These are phyloP conservation scores for Merops nubicus DNA, from an alignment of 2,113 vertebrate genomes.

Conservation along the genomic window DNA sequence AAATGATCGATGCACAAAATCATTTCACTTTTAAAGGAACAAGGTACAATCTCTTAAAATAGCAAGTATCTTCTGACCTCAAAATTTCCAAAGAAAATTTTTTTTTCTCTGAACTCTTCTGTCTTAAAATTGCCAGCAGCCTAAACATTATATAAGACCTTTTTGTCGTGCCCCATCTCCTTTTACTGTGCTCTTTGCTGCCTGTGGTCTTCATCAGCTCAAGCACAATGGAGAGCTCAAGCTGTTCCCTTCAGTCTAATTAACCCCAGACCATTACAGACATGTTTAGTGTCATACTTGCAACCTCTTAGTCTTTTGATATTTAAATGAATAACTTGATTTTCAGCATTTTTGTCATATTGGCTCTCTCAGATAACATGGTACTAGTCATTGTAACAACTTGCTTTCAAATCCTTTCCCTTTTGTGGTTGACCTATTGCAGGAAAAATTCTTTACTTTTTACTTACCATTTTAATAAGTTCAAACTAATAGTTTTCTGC, in stretches of 20 bases:
- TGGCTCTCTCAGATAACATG: neutral
- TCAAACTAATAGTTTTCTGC: constrained; percentile 10
- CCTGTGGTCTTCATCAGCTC: neutral
- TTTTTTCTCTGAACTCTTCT: neutral
- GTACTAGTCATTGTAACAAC: neutral
- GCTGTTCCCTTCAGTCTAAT: constrained; percentile 50
- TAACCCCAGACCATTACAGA: constrained; percentile 20
- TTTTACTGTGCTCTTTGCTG: neutral
- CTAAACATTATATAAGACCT: constrained; percentile 9
- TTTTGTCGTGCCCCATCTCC: neutral
- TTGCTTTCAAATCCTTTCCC: constrained; percentile 6
- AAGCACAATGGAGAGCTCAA: constrained; percentile 19
- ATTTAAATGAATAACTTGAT: constrained; percentile 37
- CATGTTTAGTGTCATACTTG: neutral
- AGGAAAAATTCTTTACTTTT: neutral
- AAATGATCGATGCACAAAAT: neutral
- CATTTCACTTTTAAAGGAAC: neutral
- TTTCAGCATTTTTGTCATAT: neutral
- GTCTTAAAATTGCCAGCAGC: constrained; percentile 40
- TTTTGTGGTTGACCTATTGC: neutral
- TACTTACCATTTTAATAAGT: neutral
- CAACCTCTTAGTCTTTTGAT: constrained; percentile 2
- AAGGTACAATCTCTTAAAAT: neutral
- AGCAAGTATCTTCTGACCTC: neutral
- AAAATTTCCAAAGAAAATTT: neutral